Evolutionary conservation across 2,888 invertebrate genomes (phyloP).

Genomic region (Nemotelus nigrinus): DNA sequence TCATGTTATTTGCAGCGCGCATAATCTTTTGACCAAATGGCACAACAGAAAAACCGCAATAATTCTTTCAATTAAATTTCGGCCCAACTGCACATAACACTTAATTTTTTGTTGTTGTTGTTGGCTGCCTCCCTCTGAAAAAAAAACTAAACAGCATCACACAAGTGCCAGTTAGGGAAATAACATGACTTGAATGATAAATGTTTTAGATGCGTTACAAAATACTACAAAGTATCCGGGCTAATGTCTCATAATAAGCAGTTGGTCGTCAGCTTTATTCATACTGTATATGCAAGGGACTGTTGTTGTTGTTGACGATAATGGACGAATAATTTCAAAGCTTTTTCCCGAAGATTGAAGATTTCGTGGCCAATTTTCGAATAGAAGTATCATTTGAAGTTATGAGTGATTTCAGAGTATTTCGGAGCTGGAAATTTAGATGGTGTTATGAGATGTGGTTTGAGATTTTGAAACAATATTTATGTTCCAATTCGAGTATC

Average conservation of each 20-base stretch:
- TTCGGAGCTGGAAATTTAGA: no score
- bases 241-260: constrained; percentile 33
- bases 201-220: constrained; percentile 30
- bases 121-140: no score
- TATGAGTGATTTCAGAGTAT: no score
- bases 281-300: not conserved
- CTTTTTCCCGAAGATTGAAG: no score
- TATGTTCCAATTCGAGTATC: not conserved
- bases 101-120: not conserved
- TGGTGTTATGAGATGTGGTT: no score
- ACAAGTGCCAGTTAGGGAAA: constrained; percentile 14
- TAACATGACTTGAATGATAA: constrained; percentile 4
- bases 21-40: no score
- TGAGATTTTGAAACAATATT: constrained; percentile 14
- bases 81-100: not conserved
- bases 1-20: no score
- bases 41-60: not conserved
- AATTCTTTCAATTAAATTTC: constrained; percentile 7
- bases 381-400: no score
- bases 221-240: constrained; percentile 25
- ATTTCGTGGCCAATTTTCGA: no score
- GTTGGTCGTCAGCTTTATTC: constrained; percentile 1
- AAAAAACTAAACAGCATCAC: not conserved
- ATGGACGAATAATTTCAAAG: constrained; percentile 5
- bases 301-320: constrained; percentile 24